Conservation (phyloP, 2,797 vertebrate species). For the Eupleurogrammus muticus region DNA sequence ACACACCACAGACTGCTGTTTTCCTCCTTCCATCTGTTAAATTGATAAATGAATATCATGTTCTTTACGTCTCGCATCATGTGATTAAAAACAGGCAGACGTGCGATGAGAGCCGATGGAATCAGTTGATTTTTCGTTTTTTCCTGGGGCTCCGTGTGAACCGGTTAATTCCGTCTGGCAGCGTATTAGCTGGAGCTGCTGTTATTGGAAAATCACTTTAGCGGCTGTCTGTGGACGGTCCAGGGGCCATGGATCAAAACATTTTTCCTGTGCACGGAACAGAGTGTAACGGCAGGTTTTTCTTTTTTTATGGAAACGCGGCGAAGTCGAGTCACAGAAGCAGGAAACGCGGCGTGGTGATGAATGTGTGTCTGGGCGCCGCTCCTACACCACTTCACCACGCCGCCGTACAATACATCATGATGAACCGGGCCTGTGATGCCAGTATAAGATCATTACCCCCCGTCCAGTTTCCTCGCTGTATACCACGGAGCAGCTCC, state of each 20-base stretch:
- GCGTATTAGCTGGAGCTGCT: constrained; percentile 66
- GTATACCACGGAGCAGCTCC: no score
- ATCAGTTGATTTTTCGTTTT: constrained; percentile 46
- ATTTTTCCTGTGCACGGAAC: constrained; percentile 62
- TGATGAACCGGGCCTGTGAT: constrained; percentile 66
- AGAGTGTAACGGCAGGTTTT: constrained; percentile 67
- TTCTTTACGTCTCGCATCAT: no score
- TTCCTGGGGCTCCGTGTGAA: constrained; percentile 43
- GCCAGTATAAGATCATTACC: constrained; percentile 75
- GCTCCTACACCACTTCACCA: constrained; percentile 61
- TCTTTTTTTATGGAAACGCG: constrained; percentile 70
- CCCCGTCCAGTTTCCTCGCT: constrained; percentile 47
- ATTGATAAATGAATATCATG: no score
- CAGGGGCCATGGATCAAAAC: constrained; percentile 76
- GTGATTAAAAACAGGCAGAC: constrained; percentile 40
- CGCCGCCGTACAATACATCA: constrained; percentile 75
- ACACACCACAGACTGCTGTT: no score
- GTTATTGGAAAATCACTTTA: constrained; percentile 75
- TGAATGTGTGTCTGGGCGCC: constrained; percentile 79
- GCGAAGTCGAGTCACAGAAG: no score
- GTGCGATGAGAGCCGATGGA: constrained; percentile 46
- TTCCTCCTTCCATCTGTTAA: no score
- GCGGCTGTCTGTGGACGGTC: constrained; percentile 59
- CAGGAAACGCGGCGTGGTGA: no score
- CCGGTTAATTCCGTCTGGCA: constrained; percentile 68